A percentile compares a stretch with the other conserved stretches of the same genome.
phyloP scores from a whole-genome alignment of 2,888 invertebrate species.

The Salticus scenicus region DNA sequence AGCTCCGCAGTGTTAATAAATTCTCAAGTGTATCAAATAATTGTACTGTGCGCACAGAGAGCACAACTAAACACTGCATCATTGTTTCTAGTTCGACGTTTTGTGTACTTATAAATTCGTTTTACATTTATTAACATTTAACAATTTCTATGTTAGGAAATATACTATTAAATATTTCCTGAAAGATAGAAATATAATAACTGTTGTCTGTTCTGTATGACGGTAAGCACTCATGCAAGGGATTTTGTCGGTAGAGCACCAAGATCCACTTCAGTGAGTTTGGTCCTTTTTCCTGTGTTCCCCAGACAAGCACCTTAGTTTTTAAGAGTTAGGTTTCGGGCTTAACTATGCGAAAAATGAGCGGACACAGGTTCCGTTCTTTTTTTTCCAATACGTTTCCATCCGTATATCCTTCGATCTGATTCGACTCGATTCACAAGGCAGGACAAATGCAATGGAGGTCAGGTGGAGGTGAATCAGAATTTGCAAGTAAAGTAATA shows the following conservation, averaged over 20 bases:
- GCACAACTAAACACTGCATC: no score
- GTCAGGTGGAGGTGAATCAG: neutral
- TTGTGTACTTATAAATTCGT: no score
- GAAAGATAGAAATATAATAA: no score
- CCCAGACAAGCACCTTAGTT: neutral
- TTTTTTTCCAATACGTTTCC: neutral
- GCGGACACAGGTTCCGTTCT: neutral
- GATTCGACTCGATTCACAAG: neutral
- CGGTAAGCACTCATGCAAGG: neutral
- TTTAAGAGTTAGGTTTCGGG: neutral
- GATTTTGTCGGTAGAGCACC: neutral
- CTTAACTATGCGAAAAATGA: slow-evolving; percentile 15
- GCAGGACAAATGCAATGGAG: neutral
- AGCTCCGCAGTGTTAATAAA: no score
- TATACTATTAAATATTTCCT: no score
- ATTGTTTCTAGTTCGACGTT: no score
- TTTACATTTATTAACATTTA: no score
- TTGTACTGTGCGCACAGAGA: no score
- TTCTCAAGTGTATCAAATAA: no score
- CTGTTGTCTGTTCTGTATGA: no score
- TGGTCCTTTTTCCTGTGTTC: neutral
- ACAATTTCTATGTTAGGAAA: no score
- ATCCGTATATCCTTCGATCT: slow-evolving; percentile 9
- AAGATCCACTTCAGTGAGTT: neutral
- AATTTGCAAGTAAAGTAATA: neutral